Conservation (phyloP, 2,113 vertebrate species). For the Prionailurus bengalensis region DNA sequence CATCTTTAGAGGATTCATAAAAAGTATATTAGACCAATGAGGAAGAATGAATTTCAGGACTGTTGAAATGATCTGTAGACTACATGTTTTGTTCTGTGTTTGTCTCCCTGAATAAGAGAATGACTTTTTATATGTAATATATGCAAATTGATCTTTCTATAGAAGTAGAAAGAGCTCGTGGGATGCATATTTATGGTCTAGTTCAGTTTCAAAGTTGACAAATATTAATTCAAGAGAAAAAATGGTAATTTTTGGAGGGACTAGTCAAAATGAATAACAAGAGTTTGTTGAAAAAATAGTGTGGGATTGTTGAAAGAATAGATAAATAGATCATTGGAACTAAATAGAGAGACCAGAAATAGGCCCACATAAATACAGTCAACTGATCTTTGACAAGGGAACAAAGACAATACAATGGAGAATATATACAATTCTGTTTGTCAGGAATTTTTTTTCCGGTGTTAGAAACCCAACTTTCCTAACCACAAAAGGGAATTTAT, state of each 20-base stretch:
- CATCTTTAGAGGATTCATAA: neutral
- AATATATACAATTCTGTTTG: neutral
- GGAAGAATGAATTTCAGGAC: neutral
- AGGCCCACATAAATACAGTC: neutral
- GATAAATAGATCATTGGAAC: neutral
- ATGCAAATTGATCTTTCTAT: constrained; percentile 16
- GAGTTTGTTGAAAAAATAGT: neutral
- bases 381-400: neutral
- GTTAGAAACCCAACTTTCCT: neutral
- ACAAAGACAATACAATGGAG: neutral
- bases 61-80: neutral
- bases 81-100: neutral
- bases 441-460: neutral
- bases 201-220: neutral
- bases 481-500: neutral
- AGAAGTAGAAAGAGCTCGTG: neutral
- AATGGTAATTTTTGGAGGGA: neutral
- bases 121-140: neutral
- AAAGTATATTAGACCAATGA: neutral
- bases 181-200: neutral
- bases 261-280: neutral
- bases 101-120: neutral
- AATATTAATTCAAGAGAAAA: neutral
- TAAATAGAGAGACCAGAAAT: neutral
- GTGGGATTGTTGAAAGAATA: neutral